Percentiles rank a stretch among this genome's conserved stretches.
phyloP scores from a whole-genome alignment of 2,797 vertebrate genomes.

The Erpetoichthys calabaricus region DNA sequence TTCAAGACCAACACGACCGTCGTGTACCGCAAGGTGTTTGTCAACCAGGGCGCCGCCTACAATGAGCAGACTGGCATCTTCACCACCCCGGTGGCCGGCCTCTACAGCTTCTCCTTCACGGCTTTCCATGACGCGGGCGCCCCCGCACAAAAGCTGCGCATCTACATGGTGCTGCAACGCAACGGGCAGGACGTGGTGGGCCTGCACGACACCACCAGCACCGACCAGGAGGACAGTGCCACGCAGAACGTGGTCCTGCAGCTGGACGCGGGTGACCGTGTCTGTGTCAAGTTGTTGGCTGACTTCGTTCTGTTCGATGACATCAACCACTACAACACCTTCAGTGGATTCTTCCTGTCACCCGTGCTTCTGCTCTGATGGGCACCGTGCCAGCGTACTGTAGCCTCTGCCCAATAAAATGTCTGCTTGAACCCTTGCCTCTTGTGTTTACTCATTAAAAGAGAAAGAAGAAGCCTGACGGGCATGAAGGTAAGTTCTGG shows the following conservation, averaged over 20 bases:
- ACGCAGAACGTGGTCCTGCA: constrained; percentile 19
- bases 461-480: too few relatives aligned
- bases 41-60: constrained; percentile 39
- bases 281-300: constrained; percentile 25
- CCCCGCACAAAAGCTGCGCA: background rate
- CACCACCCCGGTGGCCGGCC: constrained; percentile 34
- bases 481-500: too few relatives aligned
- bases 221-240: constrained; percentile 42
- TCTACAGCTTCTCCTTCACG: constrained; percentile 43
- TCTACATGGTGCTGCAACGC: constrained; percentile 29
- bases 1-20: constrained; percentile 13
- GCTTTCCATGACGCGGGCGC: constrained; percentile 29
- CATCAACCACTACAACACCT: constrained; percentile 42
- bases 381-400: too few relatives aligned
- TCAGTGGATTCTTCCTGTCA: constrained; percentile 49
- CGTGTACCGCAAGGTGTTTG: constrained; percentile 26
- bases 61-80: constrained; percentile 34
- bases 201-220: constrained; percentile 17
- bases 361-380: too few relatives aligned
- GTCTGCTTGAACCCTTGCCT: too few relatives aligned
- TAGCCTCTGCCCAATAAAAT: too few relatives aligned
- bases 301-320: constrained; percentile 36
- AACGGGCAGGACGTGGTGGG: constrained; percentile 19
- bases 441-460: too few relatives aligned
- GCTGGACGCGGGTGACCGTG: constrained; percentile 29